Percentiles rank a stretch among this genome's conserved stretches.
These are phyloP conservation scores for Phoebastria nigripes DNA, from an alignment of 2,797 vertebrate genomes.

Conservation along the genomic window DNA sequence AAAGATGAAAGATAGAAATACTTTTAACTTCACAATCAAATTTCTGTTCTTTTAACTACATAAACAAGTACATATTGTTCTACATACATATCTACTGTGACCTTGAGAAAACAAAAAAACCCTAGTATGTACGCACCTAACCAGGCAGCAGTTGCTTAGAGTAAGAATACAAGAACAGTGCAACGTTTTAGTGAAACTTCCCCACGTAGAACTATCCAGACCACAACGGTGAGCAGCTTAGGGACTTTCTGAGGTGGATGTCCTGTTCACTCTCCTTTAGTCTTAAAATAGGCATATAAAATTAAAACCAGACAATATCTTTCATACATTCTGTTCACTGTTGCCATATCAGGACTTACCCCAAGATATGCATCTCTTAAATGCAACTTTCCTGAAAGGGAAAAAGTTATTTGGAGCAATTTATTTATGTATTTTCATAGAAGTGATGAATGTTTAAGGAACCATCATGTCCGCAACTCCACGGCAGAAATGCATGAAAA, in stretches of 20 bases:
- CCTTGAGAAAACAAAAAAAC: neutral
- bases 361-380: neutral
- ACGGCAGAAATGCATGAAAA: neutral
- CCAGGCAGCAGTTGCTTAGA: neutral
- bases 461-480: neutral
- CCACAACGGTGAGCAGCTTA: neutral
- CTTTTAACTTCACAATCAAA: neutral
- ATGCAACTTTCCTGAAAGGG: neutral
- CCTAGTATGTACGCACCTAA: fast-evolving
- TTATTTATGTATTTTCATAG: neutral
- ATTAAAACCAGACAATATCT: neutral
- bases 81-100: neutral
- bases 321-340: neutral
- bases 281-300: neutral
- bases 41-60: neutral
- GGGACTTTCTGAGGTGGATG: neutral
- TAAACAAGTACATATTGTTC: neutral
- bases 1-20: neutral
- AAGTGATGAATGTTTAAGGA: neutral
- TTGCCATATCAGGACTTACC: neutral
- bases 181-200: neutral
- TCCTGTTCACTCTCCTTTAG: neutral
- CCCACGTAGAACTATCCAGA: neutral
- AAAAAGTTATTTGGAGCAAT: neutral
- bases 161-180: neutral